Percentiles rank a stretch among this genome's conserved stretches.
Conservation (phyloP, 2,888 invertebrate species). For the Maniola hyperantus region DNA sequence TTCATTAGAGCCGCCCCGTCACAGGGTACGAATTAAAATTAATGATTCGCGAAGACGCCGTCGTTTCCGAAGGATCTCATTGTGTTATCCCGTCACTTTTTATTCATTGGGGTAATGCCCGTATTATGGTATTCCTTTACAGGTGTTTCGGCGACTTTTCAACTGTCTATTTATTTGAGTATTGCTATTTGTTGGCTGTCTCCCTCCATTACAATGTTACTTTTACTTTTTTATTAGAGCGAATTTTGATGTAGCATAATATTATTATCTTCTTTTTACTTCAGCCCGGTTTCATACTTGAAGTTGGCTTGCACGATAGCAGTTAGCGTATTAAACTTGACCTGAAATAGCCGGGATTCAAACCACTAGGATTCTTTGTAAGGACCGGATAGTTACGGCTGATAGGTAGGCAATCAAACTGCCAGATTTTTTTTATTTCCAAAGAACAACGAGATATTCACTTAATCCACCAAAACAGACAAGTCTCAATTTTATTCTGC, state of each 20-base stretch:
- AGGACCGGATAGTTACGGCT: neutral
- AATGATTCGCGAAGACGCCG: conserved; percentile 78
- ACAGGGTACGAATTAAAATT: conserved; percentile 81
- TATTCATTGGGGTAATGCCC: conserved; percentile 68
- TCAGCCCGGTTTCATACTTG: neutral
- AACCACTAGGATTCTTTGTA: too few relatives aligned
- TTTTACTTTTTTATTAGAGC: neutral
- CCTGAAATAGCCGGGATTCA: too few relatives aligned
- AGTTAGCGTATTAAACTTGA: too few relatives aligned
- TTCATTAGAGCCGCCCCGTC: conserved; percentile 77
- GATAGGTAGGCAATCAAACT: neutral
- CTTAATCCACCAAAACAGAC: too few relatives aligned
- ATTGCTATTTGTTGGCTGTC: conserved; percentile 14
- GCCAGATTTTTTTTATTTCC: neutral
- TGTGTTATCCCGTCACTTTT: conserved; percentile 76
- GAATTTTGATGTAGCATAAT: neutral
- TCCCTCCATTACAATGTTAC: neutral
- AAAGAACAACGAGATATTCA: too few relatives aligned
- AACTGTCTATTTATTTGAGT: conserved; percentile 42
- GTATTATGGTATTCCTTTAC: conserved; percentile 62
- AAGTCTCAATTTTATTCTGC: too few relatives aligned
- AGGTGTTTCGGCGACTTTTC: conserved; percentile 69
- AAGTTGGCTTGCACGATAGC: too few relatives aligned
- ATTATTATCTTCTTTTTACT: neutral
- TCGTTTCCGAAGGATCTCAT: conserved; percentile 67